Conservation (phyloP, 2,888 invertebrate species). For the Acholoe squamosa region DNA sequence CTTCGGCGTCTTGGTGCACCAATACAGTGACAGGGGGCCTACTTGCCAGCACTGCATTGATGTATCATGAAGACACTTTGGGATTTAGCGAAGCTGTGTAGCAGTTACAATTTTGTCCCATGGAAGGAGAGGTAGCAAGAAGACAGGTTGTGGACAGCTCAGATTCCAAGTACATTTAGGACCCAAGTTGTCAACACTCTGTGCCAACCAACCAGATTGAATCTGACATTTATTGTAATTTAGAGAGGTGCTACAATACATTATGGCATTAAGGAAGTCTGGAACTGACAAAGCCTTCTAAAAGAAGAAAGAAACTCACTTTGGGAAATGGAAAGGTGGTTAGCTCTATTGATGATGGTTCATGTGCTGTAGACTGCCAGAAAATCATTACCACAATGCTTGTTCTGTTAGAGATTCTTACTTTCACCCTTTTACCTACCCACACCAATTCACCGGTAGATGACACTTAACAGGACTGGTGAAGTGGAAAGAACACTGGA, state of each 20-base stretch:
- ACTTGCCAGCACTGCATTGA: too few species aligned
- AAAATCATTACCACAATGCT: background rate
- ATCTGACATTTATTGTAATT: slow-evolving; percentile 6
- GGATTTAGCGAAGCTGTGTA: too few species aligned
- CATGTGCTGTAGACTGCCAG: background rate
- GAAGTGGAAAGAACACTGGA: too few species aligned
- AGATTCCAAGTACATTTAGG: background rate
- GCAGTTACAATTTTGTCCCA: background rate
- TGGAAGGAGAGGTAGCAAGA: background rate
- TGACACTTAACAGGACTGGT: too few species aligned
- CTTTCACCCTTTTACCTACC: background rate
- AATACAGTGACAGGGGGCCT: too few species aligned
- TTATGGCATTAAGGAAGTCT: background rate
- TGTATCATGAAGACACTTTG: too few species aligned
- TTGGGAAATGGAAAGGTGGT: background rate
- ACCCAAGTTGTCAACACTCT: background rate
- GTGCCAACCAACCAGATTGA: background rate
- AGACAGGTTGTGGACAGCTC: background rate
- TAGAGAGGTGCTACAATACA: slow-evolving; percentile 22
- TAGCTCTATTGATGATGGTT: too few species aligned
- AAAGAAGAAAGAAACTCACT: background rate
- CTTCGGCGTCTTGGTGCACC: too few species aligned
- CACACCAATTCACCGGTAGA: too few species aligned
- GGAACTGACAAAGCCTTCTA: too few species aligned
- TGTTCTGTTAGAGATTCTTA: background rate